A percentile compares a stretch with the other conserved stretches of the same genome.
These are phyloP conservation scores for Molossus alvarezi DNA, from an alignment of 2,797 vertebrate species.

Conservation along the genomic window DNA sequence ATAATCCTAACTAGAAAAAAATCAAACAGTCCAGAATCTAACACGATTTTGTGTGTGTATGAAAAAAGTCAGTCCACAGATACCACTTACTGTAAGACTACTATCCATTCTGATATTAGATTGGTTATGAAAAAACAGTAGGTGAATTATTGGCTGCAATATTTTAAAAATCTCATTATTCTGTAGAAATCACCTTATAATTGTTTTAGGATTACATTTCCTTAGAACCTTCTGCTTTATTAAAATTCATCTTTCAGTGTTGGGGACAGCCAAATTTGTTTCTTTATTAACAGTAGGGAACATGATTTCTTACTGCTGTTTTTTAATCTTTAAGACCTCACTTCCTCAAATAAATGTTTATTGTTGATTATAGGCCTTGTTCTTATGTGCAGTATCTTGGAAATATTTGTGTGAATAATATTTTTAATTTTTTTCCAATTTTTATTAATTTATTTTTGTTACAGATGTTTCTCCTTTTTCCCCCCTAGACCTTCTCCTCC, in stretches of 20 bases:
- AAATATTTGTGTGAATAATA: constrained; percentile 31
- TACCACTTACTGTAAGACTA: background rate
- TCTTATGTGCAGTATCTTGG: background rate
- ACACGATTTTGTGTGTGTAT: background rate
- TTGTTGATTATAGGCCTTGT: constrained; percentile 11
- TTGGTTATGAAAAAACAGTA: constrained; percentile 20
- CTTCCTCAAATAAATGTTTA: constrained; percentile 28
- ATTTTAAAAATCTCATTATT: background rate
- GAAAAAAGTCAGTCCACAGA: background rate
- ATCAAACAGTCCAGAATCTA: constrained; percentile 1
- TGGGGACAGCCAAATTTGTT: background rate
- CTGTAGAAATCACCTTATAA: constrained; percentile 8
- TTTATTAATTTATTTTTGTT: too few relatives aligned
- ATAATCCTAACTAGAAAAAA: constrained; percentile 58
- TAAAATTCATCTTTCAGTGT: constrained; percentile 60
- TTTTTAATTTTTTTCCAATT: background rate
- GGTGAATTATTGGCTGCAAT: constrained; percentile 14
- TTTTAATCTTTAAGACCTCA: constrained; percentile 10
- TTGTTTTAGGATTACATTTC: constrained; percentile 46
- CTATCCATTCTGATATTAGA: background rate
- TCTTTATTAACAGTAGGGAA: constrained; percentile 1
- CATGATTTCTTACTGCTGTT: constrained; percentile 11
- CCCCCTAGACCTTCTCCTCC: too few relatives aligned
- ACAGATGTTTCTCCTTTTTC: too few relatives aligned
- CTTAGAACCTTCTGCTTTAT: constrained; percentile 5